phyloP scores from a whole-genome alignment of 2,888 invertebrate species.

The Morpho deidamia region DNA sequence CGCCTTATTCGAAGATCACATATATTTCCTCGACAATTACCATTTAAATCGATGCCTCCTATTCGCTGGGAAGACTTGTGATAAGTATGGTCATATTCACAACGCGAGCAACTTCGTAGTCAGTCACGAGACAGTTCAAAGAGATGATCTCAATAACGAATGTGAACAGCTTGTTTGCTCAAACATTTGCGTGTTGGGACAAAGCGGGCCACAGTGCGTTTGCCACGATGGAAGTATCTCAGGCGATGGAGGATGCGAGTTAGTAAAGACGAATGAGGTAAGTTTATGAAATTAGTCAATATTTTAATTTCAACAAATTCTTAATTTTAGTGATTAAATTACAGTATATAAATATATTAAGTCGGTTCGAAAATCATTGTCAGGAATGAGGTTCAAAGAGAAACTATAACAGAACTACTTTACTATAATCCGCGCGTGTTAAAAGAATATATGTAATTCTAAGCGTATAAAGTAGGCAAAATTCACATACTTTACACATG shows the following conservation, averaged over 20 bases:
- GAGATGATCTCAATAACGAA: constrained; percentile 49
- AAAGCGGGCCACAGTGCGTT: constrained; percentile 71
- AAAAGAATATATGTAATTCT: too few relatives aligned
- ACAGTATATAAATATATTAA: too few relatives aligned
- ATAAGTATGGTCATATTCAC: constrained; percentile 52
- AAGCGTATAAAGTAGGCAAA: too few relatives aligned
- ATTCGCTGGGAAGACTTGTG: constrained; percentile 70
- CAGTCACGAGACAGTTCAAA: constrained; percentile 47
- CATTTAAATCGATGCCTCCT: constrained; percentile 81
- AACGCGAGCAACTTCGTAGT: constrained; percentile 48
- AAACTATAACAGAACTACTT: too few relatives aligned
- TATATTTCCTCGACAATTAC: constrained; percentile 83
- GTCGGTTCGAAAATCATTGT: too few relatives aligned
- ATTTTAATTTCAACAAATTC: too few relatives aligned
- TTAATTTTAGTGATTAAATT: too few relatives aligned
- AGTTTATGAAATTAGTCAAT: too few relatives aligned
- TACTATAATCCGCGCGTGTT: too few relatives aligned
- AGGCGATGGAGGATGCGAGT: constrained; percentile 36
- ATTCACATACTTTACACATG: too few relatives aligned
- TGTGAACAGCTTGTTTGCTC: constrained; percentile 73
- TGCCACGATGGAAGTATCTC: constrained; percentile 56
- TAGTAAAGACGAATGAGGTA: constrained; percentile 34
- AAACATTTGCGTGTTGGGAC: constrained; percentile 79
- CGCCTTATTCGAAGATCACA: constrained; percentile 84
- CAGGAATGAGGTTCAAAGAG: too few relatives aligned